phyloP scores from a whole-genome alignment of 2,888 invertebrate species.

The Yponomeuta sedellus region DNA sequence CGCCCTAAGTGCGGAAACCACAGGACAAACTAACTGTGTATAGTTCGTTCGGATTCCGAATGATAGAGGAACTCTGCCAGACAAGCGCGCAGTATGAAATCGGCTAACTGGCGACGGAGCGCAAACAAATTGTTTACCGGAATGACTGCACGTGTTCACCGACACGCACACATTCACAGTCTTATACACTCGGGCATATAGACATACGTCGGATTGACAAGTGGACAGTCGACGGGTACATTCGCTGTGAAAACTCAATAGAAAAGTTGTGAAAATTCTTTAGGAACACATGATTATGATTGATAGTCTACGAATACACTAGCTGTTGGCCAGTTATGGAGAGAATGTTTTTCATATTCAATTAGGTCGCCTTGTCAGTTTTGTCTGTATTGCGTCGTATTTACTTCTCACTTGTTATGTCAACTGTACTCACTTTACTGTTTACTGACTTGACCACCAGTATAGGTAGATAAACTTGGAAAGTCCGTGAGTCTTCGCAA shows the following conservation, averaged over 20 bases:
- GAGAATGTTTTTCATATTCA: no score
- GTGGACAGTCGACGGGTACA: not conserved
- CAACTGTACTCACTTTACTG: not conserved
- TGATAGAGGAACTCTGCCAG: not conserved
- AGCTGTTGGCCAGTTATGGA: no score
- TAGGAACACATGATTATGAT: not conserved
- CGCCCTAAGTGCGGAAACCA: no score
- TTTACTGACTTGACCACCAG: not conserved
- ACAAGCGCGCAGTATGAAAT: not conserved
- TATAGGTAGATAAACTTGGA: not conserved
- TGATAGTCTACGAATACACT: no score
- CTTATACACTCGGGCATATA: not conserved
- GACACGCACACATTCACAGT: not conserved
- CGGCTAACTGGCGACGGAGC: slow-evolving; percentile 41
- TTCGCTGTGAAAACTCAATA: not conserved
- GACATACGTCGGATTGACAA: slow-evolving; percentile 1
- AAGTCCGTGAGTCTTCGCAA: not conserved
- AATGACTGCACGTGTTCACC: slow-evolving; percentile 13
- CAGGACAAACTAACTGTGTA: no score
- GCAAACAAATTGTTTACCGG: slow-evolving; percentile 18
- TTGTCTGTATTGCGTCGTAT: no score
- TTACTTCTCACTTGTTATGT: not conserved
- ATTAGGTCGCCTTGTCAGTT: no score
- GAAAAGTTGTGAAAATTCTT: not conserved
- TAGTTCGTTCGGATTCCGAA: no score